Base-by-base conservation (phyloP, 2,888 invertebrate species). In the Auanema sp. region DNA sequence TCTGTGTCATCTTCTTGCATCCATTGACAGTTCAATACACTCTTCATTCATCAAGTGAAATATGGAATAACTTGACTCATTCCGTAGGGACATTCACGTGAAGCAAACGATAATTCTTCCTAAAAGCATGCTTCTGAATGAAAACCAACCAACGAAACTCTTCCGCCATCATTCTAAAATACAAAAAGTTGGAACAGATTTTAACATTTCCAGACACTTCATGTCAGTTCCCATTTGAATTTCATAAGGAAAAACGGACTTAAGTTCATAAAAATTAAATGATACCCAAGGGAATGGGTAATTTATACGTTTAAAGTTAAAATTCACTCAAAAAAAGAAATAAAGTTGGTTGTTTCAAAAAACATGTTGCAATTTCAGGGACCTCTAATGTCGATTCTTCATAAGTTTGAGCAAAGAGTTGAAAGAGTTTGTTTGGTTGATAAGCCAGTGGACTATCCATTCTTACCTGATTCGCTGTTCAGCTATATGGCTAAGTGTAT, bases 351-450 rank as follows among this genome's bases (percentile, higher is more conserved):
- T 49, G n/a, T 57, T n/a, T 55, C 21, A 21, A 21, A 40, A 12
- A 16, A 25, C 4, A 12, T 2, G 14, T 16, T 47, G n/a, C 16
- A 12, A 41, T 76, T 78, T 43, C 68, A 81, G 81, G 70, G 60
- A 33, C 75, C 78, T 8, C 59, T 81, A 49, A 69, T 80, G 69
- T 67, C 72, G 21, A 73, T 83, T 51, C 67, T 79, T 24, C 68
- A 71, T 10, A 75, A 79, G 61, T 75, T 80, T 59, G 75, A 77
- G 47, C 71, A 72, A n/a, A 73, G 79, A 42, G 78, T 83, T 47
- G 79, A 82, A 69, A 71, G 83, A 23, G 76, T 83, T 11, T 83
- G 83, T 67, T 68, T 84, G 60, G 83, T 83, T 53, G 83, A 83
- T 67, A 79, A 77, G 43, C 83, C 83, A 6, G 75, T 84, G 18